phyloP scores from a whole-genome alignment of 2,113 vertebrate genomes.

The Crotalus horridus region DNA sequence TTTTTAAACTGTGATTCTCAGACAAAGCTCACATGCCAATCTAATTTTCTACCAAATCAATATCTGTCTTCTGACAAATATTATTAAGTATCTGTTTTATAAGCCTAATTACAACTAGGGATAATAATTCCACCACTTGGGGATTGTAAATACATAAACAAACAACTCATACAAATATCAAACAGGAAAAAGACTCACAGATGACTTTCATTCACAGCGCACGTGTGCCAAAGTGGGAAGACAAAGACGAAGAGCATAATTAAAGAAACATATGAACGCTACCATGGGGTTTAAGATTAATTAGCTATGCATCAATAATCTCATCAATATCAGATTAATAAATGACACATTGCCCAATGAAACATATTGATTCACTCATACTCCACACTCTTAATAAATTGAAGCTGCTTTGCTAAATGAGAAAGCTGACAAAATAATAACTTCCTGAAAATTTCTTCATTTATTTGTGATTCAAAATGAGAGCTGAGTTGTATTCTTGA shows the following conservation, averaged over 20 bases:
- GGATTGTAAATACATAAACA: conserved; percentile 70
- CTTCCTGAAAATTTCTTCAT: conserved; percentile 69
- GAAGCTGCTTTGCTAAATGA: conserved; percentile 87
- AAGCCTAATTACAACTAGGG: conserved; percentile 74
- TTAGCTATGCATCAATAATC: conserved; percentile 97
- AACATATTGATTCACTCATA: conserved; percentile 93
- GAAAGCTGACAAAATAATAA: conserved; percentile 84
- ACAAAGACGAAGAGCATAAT: conserved; percentile 99
- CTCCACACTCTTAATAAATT: conserved; percentile 93
- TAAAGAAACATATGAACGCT: conserved; percentile 98
- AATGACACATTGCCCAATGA: conserved; percentile 99
- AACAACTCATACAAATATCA: background rate
- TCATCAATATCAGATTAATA: conserved; percentile 99
- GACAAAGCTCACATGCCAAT: conserved; percentile 54
- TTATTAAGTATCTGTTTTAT: conserved; percentile 81
- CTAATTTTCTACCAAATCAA: conserved; percentile 66
- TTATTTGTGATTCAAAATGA: conserved; percentile 72
- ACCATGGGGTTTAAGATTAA: conserved; percentile 90
- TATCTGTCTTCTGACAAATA: conserved; percentile 70
- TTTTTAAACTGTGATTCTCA: conserved; percentile 44
- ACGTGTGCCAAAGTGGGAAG: conserved; percentile 76
- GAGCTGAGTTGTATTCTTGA: background rate
- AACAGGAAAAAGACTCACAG: conserved; percentile 61
- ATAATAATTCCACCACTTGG: conserved; percentile 74
- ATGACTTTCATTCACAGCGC: conserved; percentile 77